phyloP scores from a whole-genome alignment of 2,888 invertebrate genomes.

The Sipha maydis region DNA sequence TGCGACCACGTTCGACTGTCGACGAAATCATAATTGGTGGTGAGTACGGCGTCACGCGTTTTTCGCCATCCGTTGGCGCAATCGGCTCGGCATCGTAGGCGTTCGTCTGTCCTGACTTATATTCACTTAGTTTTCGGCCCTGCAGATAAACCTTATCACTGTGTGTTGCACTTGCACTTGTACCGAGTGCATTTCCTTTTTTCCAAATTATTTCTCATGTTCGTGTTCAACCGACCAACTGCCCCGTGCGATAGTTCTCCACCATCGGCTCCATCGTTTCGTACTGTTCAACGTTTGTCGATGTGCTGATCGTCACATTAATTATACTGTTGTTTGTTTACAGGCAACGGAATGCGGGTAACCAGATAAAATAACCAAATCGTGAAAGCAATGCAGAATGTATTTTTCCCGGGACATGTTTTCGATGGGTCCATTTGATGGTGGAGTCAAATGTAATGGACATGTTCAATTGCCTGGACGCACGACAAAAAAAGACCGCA shows the following conservation, averaged over 20 bases:
- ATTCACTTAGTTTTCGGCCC: not conserved
- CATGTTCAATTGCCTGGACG: conserved; percentile 65
- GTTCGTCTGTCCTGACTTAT: not conserved
- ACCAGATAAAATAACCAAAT: conserved; percentile 22
- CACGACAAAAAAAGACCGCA: conserved; percentile 65
- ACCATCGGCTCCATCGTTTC: not conserved
- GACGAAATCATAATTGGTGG: not conserved
- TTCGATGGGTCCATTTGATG: conserved; percentile 62
- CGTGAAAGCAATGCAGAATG: conserved; percentile 65
- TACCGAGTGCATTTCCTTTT: not conserved
- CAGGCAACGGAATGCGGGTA: conserved; percentile 35
- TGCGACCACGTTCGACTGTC: not conserved
- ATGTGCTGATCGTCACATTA: not conserved
- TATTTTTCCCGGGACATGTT: conserved; percentile 65
- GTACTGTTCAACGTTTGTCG: not conserved
- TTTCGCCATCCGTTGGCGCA: not conserved
- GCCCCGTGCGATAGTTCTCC: not conserved
- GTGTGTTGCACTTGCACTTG: not conserved
- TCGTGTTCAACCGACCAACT: not conserved
- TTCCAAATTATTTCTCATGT: not conserved
- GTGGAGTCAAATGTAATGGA: conserved; percentile 65
- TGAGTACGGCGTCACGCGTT: not conserved
- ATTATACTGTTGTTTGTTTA: not conserved
- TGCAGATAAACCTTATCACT: not conserved
- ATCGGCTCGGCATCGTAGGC: not conserved